Base-by-base conservation (phyloP, 2,888 invertebrate genomes). In the Syrphus vitripennis region DNA sequence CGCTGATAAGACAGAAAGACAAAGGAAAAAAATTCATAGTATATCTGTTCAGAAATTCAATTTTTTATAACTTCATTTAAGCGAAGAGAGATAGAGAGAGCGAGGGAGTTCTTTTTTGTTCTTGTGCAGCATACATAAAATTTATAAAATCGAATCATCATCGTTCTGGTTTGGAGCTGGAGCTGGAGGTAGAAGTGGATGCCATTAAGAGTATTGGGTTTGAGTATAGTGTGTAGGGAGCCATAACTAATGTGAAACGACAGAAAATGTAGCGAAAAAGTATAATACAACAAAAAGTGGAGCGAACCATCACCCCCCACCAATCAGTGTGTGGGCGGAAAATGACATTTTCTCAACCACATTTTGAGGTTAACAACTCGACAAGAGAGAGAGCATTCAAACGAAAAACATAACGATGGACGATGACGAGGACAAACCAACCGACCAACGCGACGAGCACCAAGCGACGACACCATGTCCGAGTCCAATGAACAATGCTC, bases 311-410 rank as follows among this genome's bases (percentile, higher is more conserved):
- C 26, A 4, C n/a, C n/a, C n/a, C n/a, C n/a, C n/a, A n/a, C n/a
- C n/a, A n/a, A n/a, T n/a, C n/a, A n/a, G n/a, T n/a, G 31, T 65
- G 69, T 34, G 61, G 74, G 45, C 40, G 74, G 50, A 72, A 69
- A 80, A 82, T 82, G 86, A 57, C 82, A 86, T 86, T 67, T 67
- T 86, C 81, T 70, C 63, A 50, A 86, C 86, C 86, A 82, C 82
- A 86, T 81, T 65, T 82, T 86, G 86, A 82, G 86, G 86, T 86
- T 86, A 86, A 86, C 77, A 86, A 86, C 86, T 86, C 82, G 77
- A 65, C 86, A 77, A 72, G 72, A n/a, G n/a, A n/a, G n/a, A n/a
- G n/a, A 72, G 72, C 72, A 77, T 82, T 80, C 84, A 77, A 77
- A 53, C 50, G 72, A 40, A 29, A 42, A 29, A 42, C 53, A 14